phyloP scores from a whole-genome alignment of 1,140 invertebrate genomes.

The Caenorhabditis remanei region DNA sequence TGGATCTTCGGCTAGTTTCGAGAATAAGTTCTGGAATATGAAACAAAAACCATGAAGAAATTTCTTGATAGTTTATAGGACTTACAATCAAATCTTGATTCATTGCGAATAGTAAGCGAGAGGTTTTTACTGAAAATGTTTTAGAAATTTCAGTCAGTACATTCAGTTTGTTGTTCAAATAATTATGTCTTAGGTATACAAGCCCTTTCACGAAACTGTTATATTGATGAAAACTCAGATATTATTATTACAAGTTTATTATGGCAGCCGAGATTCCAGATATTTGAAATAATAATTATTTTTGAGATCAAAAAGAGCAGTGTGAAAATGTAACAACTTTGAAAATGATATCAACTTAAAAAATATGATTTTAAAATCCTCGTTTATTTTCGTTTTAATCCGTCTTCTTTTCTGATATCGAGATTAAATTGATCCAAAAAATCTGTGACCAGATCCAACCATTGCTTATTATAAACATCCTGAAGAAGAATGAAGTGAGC shows the following conservation, averaged over 20 bases:
- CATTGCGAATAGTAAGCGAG: not conserved
- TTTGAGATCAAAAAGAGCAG: too few species aligned
- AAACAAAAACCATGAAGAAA: not conserved
- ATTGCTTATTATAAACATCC: not conserved
- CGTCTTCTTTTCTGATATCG: not conserved
- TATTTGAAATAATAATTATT: too few species aligned
- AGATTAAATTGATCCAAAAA: conserved; percentile 10
- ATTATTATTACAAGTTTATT: too few species aligned
- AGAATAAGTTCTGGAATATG: not conserved
- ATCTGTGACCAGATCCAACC: not conserved
- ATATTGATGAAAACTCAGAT: too few species aligned
- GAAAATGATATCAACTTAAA: too few species aligned
- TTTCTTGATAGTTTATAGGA: not conserved
- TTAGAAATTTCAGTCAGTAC: too few species aligned
- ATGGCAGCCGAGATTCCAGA: too few species aligned
- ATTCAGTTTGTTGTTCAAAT: too few species aligned
- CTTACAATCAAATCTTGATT: not conserved
- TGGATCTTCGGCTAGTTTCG: not conserved
- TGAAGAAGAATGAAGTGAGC: not conserved
- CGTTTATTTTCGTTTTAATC: not conserved
- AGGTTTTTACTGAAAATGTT: too few species aligned
- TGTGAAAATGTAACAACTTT: too few species aligned
- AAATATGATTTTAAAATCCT: not conserved
- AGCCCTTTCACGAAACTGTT: too few species aligned
- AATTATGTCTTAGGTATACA: too few species aligned